Evolutionary conservation across 2,888 invertebrate species (phyloP), one percentile per base, ranked within the genome.

Genomic region (Lepidocyrtoides sp.): DNA sequence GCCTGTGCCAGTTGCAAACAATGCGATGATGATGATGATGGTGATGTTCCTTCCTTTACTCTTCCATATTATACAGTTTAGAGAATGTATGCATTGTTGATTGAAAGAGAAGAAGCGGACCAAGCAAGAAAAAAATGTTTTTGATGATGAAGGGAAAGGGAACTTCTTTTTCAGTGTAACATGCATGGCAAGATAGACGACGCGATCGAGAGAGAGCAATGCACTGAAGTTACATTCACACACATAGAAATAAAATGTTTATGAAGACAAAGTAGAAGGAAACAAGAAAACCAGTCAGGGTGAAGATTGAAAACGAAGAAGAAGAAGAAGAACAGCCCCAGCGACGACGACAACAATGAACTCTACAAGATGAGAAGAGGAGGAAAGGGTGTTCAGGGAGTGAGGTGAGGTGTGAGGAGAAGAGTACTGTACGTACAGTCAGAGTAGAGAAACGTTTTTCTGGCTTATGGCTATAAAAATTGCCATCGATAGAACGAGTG

Each of bases 61-160:
- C 17, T 54, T 54, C 54, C 17, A 17, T 54, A 12, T 14, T 7
- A 54, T 54, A 17, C 14, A 54, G 4, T 4, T 54, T 8, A 17
- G 14, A 54, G 36, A 36, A 36, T 8, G 3, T 36, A 8, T 36
- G 36, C 41, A 41, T 41, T 41, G 41, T 41, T 41, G 3, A 32
- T n/a, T 69, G 77, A 29, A 26, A 63, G 12, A 69, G 2, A 36
- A 41, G 72, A 26, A 75, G 20, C 32, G 72, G 23, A 75, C 8
- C 23, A 75, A 26, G 72, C 48, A 79, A 51, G 20, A 32, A 60
- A 63, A 77, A 87, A 36, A 29, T n/a, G 32, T 84, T 84, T 63
- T 84, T 14, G 20, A n/a, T n/a, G n/a, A n/a, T 51, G 69, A 90
- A 89, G 88, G 82, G 83, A 83, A 89, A 89, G 83, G 89, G 83